A percentile compares a stretch with the other conserved stretches of the same genome.
Conservation (phyloP, 1,140 invertebrate species). For the Eurosta solidaginis region DNA sequence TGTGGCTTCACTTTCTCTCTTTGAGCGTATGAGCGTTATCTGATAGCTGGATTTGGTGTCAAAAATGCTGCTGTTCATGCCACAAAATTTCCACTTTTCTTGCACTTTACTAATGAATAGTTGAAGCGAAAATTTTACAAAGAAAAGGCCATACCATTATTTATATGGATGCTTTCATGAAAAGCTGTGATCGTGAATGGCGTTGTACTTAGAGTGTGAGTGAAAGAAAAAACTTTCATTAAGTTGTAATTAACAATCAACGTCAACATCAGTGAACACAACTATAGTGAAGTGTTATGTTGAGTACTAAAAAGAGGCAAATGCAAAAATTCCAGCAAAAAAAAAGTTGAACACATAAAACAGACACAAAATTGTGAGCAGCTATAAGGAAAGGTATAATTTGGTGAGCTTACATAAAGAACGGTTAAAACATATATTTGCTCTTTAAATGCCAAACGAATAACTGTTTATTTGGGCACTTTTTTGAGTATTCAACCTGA, state of each 20-base stretch:
- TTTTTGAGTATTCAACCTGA: no score
- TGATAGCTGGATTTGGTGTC: neutral
- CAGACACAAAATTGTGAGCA: neutral
- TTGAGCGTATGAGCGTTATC: no score
- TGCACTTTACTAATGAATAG: conserved; percentile 6
- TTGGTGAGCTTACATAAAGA: no score
- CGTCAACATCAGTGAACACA: conserved; percentile 3
- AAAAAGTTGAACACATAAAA: neutral
- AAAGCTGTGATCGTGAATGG: no score
- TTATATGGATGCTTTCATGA: no score
- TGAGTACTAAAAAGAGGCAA: neutral
- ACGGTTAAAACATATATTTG: no score
- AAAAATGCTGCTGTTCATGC: neutral
- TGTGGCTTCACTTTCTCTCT: neutral
- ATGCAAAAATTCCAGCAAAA: neutral
- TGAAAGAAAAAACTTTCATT: conserved; percentile 9
- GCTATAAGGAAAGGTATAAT: neutral
- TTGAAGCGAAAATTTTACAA: neutral
- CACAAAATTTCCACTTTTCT: neutral
- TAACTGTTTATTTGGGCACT: no score
- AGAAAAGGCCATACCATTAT: neutral
- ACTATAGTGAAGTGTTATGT: no score
- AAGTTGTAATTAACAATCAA: conserved; percentile 32
- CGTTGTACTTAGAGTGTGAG: no score
- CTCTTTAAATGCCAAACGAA: no score